phyloP scores from a whole-genome alignment of 1,140 invertebrate species.

The Megathymus violae region DNA sequence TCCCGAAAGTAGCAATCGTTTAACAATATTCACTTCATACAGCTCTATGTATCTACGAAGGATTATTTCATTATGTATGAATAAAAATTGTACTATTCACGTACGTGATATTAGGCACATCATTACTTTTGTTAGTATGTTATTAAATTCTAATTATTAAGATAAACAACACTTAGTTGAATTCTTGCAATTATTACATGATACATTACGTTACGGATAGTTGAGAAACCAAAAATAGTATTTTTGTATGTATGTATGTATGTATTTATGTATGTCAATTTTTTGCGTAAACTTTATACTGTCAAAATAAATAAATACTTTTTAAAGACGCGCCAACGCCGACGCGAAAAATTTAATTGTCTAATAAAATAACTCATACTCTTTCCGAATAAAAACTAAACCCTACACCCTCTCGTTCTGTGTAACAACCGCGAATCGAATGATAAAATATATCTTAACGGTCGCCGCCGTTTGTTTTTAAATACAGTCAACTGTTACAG shows the following conservation, averaged over 20 bases:
- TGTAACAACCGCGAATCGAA: too few species aligned
- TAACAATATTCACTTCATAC: too few species aligned
- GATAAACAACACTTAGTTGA: neutral
- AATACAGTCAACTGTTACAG: too few species aligned
- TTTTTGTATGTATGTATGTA: too few species aligned
- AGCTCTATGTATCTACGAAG: neutral
- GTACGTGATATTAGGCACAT: neutral
- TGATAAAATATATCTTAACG: too few species aligned
- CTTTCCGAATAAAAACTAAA: neutral
- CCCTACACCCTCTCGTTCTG: neutral
- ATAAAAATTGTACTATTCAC: neutral
- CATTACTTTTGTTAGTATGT: neutral
- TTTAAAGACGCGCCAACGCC: neutral
- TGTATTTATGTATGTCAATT: neutral
- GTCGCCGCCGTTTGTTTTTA: too few species aligned
- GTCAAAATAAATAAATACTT: neutral
- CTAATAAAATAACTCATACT: neutral
- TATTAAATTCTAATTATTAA: neutral
- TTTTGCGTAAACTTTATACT: neutral
- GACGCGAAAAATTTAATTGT: neutral
- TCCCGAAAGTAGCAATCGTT: too few species aligned
- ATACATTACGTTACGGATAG: neutral
- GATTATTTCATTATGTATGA: neutral
- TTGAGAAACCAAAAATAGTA: neutral
- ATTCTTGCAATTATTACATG: neutral